Conservation (phyloP, 2,113 vertebrate genomes). For the Mesembrinibis cayennensis region DNA sequence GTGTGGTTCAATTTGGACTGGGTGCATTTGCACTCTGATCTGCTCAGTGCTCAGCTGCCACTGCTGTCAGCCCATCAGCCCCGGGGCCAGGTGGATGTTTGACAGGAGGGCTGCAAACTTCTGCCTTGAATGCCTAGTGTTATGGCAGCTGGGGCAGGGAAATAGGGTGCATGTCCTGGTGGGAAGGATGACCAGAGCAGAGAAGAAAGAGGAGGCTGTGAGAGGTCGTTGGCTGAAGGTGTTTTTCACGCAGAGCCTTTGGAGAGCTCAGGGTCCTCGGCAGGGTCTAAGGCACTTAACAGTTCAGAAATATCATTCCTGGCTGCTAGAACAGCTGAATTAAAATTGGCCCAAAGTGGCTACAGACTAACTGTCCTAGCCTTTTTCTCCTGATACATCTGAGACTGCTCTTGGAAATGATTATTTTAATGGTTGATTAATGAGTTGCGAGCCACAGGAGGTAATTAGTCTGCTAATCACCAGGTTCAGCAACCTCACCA, state of each 20-base stretch:
- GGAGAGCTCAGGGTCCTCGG: background rate
- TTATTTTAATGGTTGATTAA: slow-evolving; percentile 71
- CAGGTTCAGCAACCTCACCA: slow-evolving; percentile 26
- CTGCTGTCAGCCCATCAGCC: background rate
- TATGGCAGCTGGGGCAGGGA: background rate
- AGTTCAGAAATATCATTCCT: background rate
- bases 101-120: background rate
- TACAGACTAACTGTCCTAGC: background rate
- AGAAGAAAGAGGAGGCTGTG: background rate
- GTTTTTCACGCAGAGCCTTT: background rate
- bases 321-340: background rate
- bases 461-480: slow-evolving; percentile 63
- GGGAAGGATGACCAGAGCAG: background rate
- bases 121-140: background rate
- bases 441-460: slow-evolving; percentile 56
- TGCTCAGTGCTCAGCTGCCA: background rate
- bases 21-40: background rate
- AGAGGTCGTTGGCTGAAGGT: background rate
- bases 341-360: background rate
- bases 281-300: background rate
- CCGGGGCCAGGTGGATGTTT: background rate
- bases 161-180: background rate
- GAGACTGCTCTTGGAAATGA: slow-evolving; percentile 5
- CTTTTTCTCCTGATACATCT: background rate
- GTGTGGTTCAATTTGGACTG: background rate